Evolutionary conservation across 1,140 invertebrate genomes (phyloP).

Genomic region (Rhopalosiphum maidis): DNA sequence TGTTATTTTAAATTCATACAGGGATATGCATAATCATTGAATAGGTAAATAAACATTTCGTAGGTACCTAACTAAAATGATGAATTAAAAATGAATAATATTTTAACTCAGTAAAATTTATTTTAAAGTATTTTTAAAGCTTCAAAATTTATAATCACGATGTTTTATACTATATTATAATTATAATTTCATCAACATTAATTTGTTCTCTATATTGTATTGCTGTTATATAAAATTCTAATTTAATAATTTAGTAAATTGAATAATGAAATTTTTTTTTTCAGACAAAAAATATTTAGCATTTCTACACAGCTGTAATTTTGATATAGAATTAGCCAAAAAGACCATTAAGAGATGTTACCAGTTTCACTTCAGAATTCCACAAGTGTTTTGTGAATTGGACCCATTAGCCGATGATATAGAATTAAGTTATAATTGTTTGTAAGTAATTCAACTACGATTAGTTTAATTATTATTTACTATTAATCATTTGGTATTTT

Average conservation of each 20-base stretch:
- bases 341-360: not conserved
- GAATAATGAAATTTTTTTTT: not conserved
- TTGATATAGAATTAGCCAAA: conserved; percentile 27
- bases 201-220: not conserved
- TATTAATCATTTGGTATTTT: too few species aligned
- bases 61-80: not conserved
- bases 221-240: not conserved
- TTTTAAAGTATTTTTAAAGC: not conserved
- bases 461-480: not conserved
- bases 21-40: too few species aligned
- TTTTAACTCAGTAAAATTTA: not conserved
- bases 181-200: not conserved
- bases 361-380: not conserved
- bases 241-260: not conserved
- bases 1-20: too few species aligned
- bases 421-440: not conserved
- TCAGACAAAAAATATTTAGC: conserved; percentile 37
- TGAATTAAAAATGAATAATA: not conserved
- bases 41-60: not conserved
- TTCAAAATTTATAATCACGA: not conserved
- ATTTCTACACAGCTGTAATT: conserved; percentile 47
- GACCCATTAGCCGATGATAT: not conserved
- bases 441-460: not conserved
- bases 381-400: conserved; percentile 42
- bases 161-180: too few species aligned